Evolutionary conservation across 2,113 vertebrate species (phyloP).

Genomic region (Hucho hucho): DNA sequence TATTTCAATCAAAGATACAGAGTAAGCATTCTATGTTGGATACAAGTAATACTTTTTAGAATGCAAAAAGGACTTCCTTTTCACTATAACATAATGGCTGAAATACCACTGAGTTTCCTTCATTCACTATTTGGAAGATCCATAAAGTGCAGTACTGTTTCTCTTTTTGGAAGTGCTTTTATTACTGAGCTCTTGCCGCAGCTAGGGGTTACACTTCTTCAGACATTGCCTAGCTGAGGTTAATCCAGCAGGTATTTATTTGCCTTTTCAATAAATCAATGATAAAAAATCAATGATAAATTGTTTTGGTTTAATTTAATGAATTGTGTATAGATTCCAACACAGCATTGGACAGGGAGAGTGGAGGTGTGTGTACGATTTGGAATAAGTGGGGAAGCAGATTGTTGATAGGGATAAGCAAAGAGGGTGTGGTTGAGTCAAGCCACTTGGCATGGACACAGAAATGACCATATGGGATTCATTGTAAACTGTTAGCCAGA

Average conservation of each 20-base stretch:
- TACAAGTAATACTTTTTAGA: too few species aligned
- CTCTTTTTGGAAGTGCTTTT: slow-evolving; percentile 48
- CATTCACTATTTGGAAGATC: slow-evolving; percentile 43
- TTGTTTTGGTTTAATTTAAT: slow-evolving; percentile 58
- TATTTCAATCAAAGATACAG: too few species aligned
- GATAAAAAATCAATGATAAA: too few species aligned
- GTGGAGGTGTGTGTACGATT: slow-evolving; percentile 21
- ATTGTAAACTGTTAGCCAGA: slow-evolving; percentile 59
- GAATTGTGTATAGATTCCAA: slow-evolving; percentile 45
- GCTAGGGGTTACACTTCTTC: neutral
- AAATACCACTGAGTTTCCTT: slow-evolving; percentile 4
- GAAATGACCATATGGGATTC: slow-evolving; percentile 26
- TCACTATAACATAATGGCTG: too few species aligned
- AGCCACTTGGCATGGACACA: slow-evolving; percentile 27
- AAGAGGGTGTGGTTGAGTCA: slow-evolving; percentile 2
- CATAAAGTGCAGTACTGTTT: slow-evolving; percentile 64
- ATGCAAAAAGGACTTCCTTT: too few species aligned
- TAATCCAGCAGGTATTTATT: slow-evolving; percentile 9
- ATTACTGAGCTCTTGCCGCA: slow-evolving; percentile 20
- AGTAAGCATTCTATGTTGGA: too few species aligned
- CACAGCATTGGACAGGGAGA: slow-evolving; percentile 38
- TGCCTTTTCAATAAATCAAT: neutral
- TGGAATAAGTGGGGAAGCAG: neutral
- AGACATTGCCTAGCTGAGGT: neutral
- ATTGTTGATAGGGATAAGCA: neutral